These are phyloP conservation scores for Melinaea menophilus DNA, from an alignment of 2,888 invertebrate species.

Conservation along the genomic window DNA sequence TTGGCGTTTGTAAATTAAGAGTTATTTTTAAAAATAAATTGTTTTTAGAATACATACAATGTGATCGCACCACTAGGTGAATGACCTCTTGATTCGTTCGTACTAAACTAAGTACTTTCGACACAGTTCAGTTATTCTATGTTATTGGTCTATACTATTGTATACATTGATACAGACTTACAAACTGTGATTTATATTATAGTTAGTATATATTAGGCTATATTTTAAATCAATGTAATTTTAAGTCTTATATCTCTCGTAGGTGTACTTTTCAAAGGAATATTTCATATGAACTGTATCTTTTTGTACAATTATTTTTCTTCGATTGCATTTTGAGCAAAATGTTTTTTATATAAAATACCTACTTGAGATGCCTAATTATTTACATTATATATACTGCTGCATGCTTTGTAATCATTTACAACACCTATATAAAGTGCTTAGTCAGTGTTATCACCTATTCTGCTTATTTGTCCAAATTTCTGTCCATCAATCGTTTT, in stretches of 20 bases:
- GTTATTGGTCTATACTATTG: not conserved
- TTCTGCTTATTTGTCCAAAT: not conserved
- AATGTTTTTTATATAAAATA: not conserved
- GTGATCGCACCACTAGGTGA: too few species aligned
- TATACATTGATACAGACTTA: constrained; percentile 2
- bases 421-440: not conserved
- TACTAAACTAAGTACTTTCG: not conserved
- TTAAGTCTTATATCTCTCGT: too few species aligned
- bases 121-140: not conserved
- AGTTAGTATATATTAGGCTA: not conserved
- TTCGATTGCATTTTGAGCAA: too few species aligned
- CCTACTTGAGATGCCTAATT: not conserved
- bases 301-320: too few species aligned
- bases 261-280: too few species aligned
- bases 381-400: not conserved
- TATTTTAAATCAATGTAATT: not conserved
- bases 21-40: too few species aligned
- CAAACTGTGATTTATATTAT: constrained; percentile 1
- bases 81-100: too few species aligned
- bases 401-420: not conserved
- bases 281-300: too few species aligned
- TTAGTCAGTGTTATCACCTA: not conserved
- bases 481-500: not conserved
- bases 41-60: too few species aligned
- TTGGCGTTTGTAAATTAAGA: too few species aligned